Evolutionary conservation across 37 sponge, comb jelly and placozoan species (phyloP).

Genomic region (Ephydatia muelleri): DNA sequence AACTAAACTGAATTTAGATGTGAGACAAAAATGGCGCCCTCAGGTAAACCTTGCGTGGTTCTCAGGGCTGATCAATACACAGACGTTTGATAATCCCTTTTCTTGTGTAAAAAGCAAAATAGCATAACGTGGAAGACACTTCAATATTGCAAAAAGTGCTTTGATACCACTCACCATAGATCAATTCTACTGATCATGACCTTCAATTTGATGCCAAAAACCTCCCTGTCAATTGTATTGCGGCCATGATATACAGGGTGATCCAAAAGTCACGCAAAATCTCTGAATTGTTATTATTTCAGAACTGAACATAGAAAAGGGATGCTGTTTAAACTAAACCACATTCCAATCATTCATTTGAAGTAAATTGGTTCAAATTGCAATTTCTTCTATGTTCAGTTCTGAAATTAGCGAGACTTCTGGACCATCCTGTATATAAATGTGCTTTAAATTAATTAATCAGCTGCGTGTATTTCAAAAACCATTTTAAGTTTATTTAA

Average conservation of each 20-base stretch:
- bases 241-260: background rate
- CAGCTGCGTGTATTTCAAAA: too few relatives aligned
- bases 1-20: background rate
- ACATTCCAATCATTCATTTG: too few relatives aligned
- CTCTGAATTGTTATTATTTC: too few relatives aligned
- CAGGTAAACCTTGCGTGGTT: background rate
- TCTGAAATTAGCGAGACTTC: too few relatives aligned
- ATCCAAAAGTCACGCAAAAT: too few relatives aligned
- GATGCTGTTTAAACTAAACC: too few relatives aligned
- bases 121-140: background rate
- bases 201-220: background rate
- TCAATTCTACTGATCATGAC: background rate
- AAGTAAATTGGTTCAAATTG: too few relatives aligned
- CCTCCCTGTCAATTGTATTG: background rate
- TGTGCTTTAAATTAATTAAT: too few relatives aligned
- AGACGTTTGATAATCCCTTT: background rate
- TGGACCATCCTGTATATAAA: too few relatives aligned
- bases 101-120: background rate
- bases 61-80: background rate
- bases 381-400: too few relatives aligned
- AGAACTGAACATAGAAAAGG: too few relatives aligned
- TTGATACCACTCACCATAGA: background rate
- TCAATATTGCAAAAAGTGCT: background rate
- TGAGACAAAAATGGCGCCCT: conserved; percentile 1
- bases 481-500: too few relatives aligned